Evolutionary conservation across 2,888 invertebrate species (phyloP).

Genomic region (Lissocephala sabroskyi): DNA sequence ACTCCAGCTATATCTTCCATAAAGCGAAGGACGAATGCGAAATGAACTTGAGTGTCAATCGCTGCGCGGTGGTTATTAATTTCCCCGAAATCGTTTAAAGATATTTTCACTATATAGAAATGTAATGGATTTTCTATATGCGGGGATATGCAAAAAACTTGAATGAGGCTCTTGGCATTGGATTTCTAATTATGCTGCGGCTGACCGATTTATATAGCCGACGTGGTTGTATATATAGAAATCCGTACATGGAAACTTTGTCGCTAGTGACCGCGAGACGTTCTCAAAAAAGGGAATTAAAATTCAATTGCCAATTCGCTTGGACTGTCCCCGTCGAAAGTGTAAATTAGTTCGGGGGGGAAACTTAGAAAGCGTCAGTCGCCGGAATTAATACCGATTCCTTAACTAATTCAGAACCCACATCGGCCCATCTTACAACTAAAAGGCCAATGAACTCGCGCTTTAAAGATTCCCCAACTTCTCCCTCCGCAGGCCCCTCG

Average conservation of each 20-base stretch:
- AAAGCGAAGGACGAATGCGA: neutral
- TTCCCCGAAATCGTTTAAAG: no score
- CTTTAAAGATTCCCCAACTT: slow-evolving; percentile 27
- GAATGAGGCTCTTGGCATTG: slow-evolving; percentile 11
- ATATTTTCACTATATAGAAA: no score
- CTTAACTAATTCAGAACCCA: neutral
- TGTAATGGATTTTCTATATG: no score
- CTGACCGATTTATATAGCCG: slow-evolving; percentile 3
- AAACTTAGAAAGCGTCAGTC: slow-evolving; percentile 8
- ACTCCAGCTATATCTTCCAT: no score
- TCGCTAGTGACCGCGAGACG: slow-evolving; percentile 21
- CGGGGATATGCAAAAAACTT: no score
- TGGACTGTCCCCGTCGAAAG: neutral
- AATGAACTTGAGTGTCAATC: neutral
- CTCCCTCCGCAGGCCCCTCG: slow-evolving; percentile 27
- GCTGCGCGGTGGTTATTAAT: no score
- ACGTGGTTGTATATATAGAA: no score
- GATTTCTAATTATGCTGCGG: slow-evolving; percentile 15
- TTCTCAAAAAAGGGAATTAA: slow-evolving; percentile 20
- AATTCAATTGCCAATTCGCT: slow-evolving; percentile 26
- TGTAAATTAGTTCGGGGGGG: slow-evolving; percentile 33
- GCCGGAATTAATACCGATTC: slow-evolving; percentile 23
- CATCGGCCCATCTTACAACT: neutral
- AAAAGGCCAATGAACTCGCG: slow-evolving; percentile 6
- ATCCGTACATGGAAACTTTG: no score